phyloP scores from a whole-genome alignment of 2,797 vertebrate species.

The Pseudochirops cupreus region DNA sequence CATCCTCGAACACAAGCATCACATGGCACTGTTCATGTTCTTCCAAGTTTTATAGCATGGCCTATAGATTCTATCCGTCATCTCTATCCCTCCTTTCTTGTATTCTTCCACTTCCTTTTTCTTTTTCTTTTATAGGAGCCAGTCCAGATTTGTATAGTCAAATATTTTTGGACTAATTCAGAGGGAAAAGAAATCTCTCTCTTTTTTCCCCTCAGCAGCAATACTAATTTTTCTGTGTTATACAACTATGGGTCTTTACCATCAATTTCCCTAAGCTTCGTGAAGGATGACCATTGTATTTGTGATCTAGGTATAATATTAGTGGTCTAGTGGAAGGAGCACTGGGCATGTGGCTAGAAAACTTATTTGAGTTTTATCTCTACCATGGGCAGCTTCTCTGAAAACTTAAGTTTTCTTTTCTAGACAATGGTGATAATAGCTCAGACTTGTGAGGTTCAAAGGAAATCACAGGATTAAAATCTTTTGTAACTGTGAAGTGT shows the following conservation, averaged over 20 bases:
- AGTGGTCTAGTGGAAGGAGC: neutral
- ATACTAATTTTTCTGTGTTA: neutral
- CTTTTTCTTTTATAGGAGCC: neutral
- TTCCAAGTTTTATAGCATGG: neutral
- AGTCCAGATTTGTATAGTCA: neutral
- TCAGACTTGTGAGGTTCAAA: neutral
- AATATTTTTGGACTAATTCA: neutral
- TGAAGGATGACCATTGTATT: neutral
- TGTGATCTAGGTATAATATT: neutral
- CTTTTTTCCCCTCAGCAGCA: neutral
- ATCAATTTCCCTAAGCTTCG: neutral
- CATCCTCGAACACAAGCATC: neutral
- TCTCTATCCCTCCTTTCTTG: neutral
- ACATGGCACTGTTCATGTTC: neutral
- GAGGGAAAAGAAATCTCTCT: neutral
- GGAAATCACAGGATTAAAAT: neutral
- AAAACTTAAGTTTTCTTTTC: slow-evolving; percentile 2
- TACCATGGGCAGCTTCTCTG: neutral
- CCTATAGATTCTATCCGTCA: neutral
- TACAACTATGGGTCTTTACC: neutral
- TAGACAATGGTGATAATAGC: neutral
- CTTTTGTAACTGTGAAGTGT: neutral
- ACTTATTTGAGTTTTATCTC: neutral
- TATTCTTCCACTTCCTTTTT: neutral
- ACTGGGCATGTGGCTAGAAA: neutral